These are phyloP conservation scores for Rotaria socialis DNA, from an alignment of 2,888 invertebrate genomes.

Conservation along the genomic window DNA sequence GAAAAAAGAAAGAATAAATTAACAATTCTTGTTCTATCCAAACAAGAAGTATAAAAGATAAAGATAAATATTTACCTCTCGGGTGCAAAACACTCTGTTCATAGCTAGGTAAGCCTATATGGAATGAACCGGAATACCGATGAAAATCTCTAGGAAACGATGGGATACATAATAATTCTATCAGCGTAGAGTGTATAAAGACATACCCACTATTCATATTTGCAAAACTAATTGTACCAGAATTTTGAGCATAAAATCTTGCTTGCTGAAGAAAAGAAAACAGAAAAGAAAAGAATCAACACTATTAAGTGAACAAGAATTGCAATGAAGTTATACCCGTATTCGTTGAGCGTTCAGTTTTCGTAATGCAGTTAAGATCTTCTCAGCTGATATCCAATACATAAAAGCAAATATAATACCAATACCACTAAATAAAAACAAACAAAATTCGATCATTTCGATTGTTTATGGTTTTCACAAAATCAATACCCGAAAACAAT, in stretches of 20 bases:
- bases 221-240: neutral
- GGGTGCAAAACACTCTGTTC: neutral
- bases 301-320: neutral
- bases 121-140: neutral
- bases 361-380: neutral
- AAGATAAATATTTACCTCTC: neutral
- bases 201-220: neutral
- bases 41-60: too few relatives aligned
- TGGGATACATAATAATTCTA: neutral
- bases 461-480: too few relatives aligned
- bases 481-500: conserved; percentile 17
- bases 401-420: conserved; percentile 21
- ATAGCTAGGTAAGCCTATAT: neutral
- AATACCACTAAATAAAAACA: neutral
- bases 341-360: neutral
- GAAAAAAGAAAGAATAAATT: too few relatives aligned
- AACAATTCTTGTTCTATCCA: too few relatives aligned
- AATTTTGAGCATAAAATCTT: neutral
- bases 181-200: neutral
- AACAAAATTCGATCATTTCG: neutral
- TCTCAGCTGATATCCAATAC: conserved; percentile 19
- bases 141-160: neutral
- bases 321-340: neutral
- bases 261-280: neutral
- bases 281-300: neutral